These are phyloP conservation scores for Drosophila kuntzei DNA, from an alignment of 2,888 invertebrate species.

Conservation along the genomic window DNA sequence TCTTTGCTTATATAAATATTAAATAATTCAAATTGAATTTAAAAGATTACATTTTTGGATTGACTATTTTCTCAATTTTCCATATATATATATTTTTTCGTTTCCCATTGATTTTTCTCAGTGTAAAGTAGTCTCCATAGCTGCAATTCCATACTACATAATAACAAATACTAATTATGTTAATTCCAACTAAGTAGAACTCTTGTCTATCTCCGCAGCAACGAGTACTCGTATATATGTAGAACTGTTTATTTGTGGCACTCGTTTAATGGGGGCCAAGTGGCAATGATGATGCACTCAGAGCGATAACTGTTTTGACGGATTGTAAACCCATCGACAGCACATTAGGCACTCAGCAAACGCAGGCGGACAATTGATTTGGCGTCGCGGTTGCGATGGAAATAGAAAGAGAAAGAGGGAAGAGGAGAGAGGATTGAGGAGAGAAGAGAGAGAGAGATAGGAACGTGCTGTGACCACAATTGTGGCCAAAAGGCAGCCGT, in stretches of 20 bases:
- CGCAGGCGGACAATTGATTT: conserved; percentile 64
- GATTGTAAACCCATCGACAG: conserved; percentile 79
- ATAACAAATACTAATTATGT: conserved; percentile 43
- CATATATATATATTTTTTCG: too few species aligned
- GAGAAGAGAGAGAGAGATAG: background rate
- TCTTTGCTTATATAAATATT: too few species aligned
- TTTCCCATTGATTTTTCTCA: too few species aligned
- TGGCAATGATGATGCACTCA: conserved; percentile 63
- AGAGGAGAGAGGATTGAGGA: background rate
- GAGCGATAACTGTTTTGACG: conserved; percentile 73
- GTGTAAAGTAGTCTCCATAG: background rate
- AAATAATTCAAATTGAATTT: too few species aligned
- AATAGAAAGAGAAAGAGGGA: background rate
- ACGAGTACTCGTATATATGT: background rate
- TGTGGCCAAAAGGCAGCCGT: conserved; percentile 74
- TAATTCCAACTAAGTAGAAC: conserved; percentile 34
- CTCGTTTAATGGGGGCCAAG: conserved; percentile 44
- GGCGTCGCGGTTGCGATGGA: conserved; percentile 20
- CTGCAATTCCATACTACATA: background rate
- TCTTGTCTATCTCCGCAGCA: conserved; percentile 11
- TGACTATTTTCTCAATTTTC: too few species aligned
- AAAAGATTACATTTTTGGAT: too few species aligned
- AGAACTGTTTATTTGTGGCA: conserved; percentile 55
- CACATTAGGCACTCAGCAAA: conserved; percentile 69
- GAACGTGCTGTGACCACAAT: conserved; percentile 53